phyloP scores from a whole-genome alignment of 2,888 invertebrate genomes.

The Corbicula japonica region DNA sequence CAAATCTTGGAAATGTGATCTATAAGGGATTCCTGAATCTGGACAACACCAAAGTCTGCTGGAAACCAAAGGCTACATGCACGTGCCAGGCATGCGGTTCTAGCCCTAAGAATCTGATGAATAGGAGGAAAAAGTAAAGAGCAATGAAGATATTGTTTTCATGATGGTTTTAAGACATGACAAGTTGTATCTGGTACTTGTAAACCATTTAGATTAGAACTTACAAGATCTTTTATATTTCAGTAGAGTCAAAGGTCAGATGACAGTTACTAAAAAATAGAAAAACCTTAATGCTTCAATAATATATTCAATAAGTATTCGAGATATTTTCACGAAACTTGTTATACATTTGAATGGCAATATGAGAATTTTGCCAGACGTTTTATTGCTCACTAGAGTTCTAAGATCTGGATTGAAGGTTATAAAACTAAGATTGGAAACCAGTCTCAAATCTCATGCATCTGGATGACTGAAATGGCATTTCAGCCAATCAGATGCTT shows the following conservation, averaged over 20 bases:
- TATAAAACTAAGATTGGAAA: no score
- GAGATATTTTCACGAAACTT: no score
- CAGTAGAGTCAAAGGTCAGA: neutral
- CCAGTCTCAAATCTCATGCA: no score
- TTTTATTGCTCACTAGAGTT: no score
- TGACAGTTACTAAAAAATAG: neutral
- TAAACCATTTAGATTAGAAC: neutral
- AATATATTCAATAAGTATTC: no score
- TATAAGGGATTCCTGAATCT: conserved; percentile 15
- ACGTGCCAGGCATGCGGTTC: conserved; percentile 17
- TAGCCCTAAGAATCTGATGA: neutral
- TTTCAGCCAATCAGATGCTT: no score
- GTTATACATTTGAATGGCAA: no score
- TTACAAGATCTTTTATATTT: neutral
- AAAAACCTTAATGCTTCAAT: neutral
- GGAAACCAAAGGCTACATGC: conserved; percentile 27
- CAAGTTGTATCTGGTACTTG: neutral
- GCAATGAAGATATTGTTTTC: neutral
- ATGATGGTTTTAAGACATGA: neutral
- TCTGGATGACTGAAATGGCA: no score
- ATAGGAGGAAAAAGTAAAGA: neutral
- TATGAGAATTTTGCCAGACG: no score
- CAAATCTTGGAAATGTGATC: neutral
- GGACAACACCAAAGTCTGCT: conserved; percentile 26
- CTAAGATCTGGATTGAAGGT: no score